Percentiles rank a stretch among this genome's conserved stretches.
phyloP scores from a whole-genome alignment of 2,113 vertebrate species.

The Calyptomena viridis region DNA sequence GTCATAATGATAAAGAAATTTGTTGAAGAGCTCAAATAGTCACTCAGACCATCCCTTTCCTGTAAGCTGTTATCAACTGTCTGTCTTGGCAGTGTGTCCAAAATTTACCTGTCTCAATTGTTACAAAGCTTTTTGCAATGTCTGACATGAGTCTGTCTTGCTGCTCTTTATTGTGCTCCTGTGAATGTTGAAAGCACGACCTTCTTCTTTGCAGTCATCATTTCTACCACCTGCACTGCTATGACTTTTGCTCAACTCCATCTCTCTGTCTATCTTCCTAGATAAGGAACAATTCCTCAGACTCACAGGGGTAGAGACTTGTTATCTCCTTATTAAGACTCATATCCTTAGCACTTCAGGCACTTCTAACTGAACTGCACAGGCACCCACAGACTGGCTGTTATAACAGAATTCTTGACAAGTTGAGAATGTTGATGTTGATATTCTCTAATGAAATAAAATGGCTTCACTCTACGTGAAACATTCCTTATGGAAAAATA shows the following conservation, averaged over 20 bases:
- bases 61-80: background rate
- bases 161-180: background rate
- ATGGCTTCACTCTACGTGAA: background rate
- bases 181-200: background rate
- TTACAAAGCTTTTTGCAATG: background rate
- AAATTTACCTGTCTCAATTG: background rate
- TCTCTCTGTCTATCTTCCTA: background rate
- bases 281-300: background rate
- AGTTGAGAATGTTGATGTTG: background rate
- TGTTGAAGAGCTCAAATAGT: background rate
- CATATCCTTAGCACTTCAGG: background rate
- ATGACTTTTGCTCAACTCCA: background rate
- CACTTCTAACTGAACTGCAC: background rate
- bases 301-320: background rate
- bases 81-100: background rate
- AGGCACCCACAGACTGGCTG: background rate
- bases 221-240: background rate
- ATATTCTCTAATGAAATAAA: background rate
- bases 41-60: background rate
- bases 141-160: background rate
- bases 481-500: background rate
- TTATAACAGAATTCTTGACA: background rate
- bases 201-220: background rate
- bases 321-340: background rate
- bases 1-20: background rate